These are phyloP conservation scores for Lophochroa leadbeateri DNA, from an alignment of 2,113 vertebrate species.

Conservation along the genomic window DNA sequence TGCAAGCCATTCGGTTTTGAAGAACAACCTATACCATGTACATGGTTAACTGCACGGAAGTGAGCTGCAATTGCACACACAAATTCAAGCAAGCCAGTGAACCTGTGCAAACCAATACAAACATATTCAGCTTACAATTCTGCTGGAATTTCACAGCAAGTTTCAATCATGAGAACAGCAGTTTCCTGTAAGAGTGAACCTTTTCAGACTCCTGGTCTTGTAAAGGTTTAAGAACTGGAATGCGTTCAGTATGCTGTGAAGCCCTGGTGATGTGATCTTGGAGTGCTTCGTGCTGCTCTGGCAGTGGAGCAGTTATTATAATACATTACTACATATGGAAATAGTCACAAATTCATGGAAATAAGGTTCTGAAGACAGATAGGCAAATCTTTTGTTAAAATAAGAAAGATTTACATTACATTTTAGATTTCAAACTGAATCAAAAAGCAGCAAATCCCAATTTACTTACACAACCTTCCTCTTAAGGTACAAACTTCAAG, in stretches of 20 bases:
- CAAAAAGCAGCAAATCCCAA: background rate
- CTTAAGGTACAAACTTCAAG: background rate
- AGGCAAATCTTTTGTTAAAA: background rate
- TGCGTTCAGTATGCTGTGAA: background rate
- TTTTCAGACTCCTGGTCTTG: background rate
- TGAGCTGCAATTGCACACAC: background rate
- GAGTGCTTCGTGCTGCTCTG: rapidly evolving
- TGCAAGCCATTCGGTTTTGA: background rate
- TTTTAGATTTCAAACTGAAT: background rate
- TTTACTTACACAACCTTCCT: background rate
- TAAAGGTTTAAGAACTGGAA: background rate
- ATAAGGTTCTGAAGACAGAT: background rate
- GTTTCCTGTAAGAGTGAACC: background rate
- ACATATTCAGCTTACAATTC: background rate
- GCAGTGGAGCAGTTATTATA: background rate
- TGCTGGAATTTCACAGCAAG: background rate
- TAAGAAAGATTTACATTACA: background rate
- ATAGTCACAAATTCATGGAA: background rate
- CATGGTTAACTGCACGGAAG: background rate
- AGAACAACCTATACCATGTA: background rate
- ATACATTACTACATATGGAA: background rate
- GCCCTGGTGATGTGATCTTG: background rate
- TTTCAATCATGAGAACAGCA: background rate
- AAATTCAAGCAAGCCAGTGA: background rate
- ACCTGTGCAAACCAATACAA: background rate